Base-by-base conservation (phyloP, 2,113 vertebrate genomes). In the Lepus timidus region DNA sequence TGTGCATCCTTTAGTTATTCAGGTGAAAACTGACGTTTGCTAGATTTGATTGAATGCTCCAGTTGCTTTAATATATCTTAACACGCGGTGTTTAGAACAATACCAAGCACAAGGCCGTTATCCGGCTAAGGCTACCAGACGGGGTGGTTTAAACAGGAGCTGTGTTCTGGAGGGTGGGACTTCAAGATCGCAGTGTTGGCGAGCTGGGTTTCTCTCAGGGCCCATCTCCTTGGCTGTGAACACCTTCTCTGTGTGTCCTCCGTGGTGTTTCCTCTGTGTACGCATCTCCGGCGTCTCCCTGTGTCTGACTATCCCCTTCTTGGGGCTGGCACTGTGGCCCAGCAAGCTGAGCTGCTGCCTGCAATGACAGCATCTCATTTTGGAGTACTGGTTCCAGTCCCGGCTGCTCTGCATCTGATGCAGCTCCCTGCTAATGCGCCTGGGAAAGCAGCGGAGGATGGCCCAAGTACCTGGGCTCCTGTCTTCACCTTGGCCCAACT, bases 51-150 rank as follows among this genome's bases (percentile, higher is more conserved):
- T 4, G 39, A 27, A 14, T 19, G 17, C 39, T n/a, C 49, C 9
- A 6, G 11, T 52, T 68, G 78, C 91, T 85, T 20, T 36, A 8
- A 14, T 11, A 36, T 64, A 19, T 68, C 65, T 92, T 55, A 39
- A 29, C 9, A 1, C 1, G n/a, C 3, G 12, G 9, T 3, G 1
- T 85, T 12, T 20, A 12, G 31, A 10, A n/a, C 22, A 39, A 33
- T 9, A 9, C 4, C 19, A 1, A 55, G 8, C 55, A 1, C 16
- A 9, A n/a, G 51, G 64, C 6, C 6, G 9, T 68, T 8, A 1
- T 8, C n/a, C 31, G 22, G 29, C 61, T 10, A 9, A 25, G 78
- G 61, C 27, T 17, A 61, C 78, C 58, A 0, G 19, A 71, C 36
- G 27, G 70, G 73, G 11, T 8, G 25, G 31, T 4, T 25, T 67